phyloP scores from a whole-genome alignment of 2,888 invertebrate genomes.

The Phyto melanocephala region DNA sequence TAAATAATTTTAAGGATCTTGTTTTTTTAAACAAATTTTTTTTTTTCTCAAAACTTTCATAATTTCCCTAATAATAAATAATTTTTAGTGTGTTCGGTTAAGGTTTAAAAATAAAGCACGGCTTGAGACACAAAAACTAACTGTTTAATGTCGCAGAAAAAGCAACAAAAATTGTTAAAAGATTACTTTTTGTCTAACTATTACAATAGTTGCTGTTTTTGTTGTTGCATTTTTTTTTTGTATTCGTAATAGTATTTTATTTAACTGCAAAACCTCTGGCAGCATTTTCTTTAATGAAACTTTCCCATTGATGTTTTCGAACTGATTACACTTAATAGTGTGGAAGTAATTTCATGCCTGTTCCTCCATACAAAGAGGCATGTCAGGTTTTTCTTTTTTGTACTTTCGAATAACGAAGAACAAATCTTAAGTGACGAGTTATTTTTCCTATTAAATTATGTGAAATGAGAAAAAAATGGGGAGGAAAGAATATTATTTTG shows the following conservation, averaged over 20 bases:
- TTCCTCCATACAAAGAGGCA: constrained; percentile 37
- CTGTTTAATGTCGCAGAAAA: constrained; percentile 17
- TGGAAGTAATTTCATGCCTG: constrained; percentile 63
- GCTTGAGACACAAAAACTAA: constrained; percentile 24
- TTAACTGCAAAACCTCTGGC: constrained; percentile 39
- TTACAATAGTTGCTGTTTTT: not conserved
- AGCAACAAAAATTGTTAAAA: constrained; percentile 6
- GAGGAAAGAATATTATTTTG: not conserved
- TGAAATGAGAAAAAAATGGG: constrained; percentile 12
- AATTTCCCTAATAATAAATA: too few relatives aligned
- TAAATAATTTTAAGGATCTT: too few relatives aligned
- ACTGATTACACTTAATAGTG: constrained; percentile 61
- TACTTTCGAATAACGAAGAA: not conserved
- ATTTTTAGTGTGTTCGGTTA: not conserved
- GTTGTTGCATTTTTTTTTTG: not conserved
- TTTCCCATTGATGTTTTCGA: constrained; percentile 63
- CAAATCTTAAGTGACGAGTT: not conserved
- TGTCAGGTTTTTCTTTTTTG: constrained; percentile 35
- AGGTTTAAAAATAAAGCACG: constrained; percentile 24
- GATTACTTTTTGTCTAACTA: constrained; percentile 36
- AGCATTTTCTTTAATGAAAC: constrained; percentile 22
- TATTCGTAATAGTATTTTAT: constrained; percentile 27
- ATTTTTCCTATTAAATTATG: constrained; percentile 34
- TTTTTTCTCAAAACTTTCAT: too few relatives aligned
- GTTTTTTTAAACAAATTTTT: too few relatives aligned